Conservation (phyloP, 2,113 vertebrate species). For the Thunnus maccoyii region DNA sequence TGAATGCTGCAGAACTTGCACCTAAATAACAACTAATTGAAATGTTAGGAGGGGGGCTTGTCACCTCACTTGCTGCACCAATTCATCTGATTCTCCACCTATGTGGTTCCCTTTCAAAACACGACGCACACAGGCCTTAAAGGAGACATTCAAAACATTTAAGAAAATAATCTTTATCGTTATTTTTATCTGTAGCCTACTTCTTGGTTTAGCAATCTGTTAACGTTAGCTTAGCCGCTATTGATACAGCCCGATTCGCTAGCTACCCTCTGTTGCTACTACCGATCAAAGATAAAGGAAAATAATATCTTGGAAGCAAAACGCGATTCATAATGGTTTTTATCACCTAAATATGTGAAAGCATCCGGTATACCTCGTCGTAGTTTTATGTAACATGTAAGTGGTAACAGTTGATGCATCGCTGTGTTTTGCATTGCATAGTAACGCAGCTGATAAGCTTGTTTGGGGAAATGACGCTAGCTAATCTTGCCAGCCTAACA, state of each 20-base stretch:
- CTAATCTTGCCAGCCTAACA: not conserved
- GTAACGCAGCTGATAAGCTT: conserved; percentile 7
- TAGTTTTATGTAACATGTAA: not conserved
- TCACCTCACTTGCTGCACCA: conserved; percentile 13
- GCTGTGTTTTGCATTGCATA: not conserved
- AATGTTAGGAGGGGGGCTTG: too few relatives aligned
- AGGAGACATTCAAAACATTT: not conserved
- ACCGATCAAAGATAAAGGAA: not conserved
- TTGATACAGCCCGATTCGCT: not conserved
- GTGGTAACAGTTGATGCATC: not conserved
- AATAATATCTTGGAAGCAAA: not conserved
- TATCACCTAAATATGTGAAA: not conserved
- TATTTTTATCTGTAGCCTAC: not conserved
- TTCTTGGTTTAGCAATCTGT: not conserved
- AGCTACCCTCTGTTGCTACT: not conserved
- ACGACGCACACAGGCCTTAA: not conserved
- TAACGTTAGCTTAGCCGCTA: not conserved
- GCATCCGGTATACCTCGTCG: fast-evolving
- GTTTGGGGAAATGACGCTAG: conserved; percentile 37
- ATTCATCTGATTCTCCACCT: conserved; percentile 1
- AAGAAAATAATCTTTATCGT: too few relatives aligned
- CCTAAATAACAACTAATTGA: not conserved
- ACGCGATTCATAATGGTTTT: not conserved
- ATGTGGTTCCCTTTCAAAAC: not conserved
- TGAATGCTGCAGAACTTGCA: not conserved